Evolutionary conservation across 2,113 vertebrate genomes (phyloP).

Genomic region (Notechis scutatus): DNA sequence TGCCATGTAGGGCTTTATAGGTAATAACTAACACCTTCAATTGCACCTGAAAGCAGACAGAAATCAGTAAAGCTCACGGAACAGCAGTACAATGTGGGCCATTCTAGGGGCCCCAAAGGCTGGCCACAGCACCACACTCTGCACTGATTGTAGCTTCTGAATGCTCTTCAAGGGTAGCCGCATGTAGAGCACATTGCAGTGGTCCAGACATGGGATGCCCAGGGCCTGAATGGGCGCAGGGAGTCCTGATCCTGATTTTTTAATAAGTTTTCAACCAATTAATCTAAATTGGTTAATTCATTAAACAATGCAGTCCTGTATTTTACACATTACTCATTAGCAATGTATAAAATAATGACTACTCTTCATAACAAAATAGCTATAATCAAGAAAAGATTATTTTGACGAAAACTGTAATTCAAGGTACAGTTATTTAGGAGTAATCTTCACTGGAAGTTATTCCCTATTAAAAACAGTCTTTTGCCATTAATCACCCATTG

Average conservation of each 20-base stretch:
- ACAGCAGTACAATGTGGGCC: not conserved
- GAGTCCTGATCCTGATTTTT: not conserved
- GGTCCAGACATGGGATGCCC: not conserved
- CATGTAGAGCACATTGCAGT: not conserved
- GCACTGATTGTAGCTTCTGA: not conserved
- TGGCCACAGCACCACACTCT: not conserved
- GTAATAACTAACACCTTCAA: not conserved
- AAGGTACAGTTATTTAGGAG: not conserved
- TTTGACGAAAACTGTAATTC: not conserved
- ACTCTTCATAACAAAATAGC: not conserved
- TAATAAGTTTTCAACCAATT: not conserved
- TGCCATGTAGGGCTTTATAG: not conserved
- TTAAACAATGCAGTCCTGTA: not conserved
- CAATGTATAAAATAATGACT: not conserved
- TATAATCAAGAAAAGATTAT: not conserved
- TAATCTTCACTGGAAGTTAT: not conserved
- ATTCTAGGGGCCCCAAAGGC: not conserved
- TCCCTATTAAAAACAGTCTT: not conserved
- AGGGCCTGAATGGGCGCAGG: not conserved
- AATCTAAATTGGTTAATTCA: not conserved
- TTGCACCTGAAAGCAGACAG: not conserved
- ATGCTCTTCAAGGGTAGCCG: not conserved
- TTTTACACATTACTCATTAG: not conserved
- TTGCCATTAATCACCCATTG: not conserved
- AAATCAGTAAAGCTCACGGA: too few relatives aligned